A percentile compares a stretch with the other conserved stretches of the same genome.
Conservation (phyloP, 1,140 invertebrate species). For the Solen grandis region DNA sequence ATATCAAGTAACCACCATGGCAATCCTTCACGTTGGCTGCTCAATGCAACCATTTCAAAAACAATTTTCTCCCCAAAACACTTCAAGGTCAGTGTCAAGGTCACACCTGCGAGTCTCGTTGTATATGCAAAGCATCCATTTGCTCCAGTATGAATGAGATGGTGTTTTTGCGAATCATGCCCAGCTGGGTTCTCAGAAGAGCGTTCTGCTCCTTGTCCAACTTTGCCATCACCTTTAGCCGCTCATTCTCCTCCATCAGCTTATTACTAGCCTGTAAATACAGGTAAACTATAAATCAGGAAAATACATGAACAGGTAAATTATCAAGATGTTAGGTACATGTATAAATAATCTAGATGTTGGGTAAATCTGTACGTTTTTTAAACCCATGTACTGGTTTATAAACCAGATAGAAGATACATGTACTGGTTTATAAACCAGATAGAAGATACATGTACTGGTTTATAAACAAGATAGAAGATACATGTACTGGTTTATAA, state of each 20-base stretch:
- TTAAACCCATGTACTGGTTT: no score
- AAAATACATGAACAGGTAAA: neutral
- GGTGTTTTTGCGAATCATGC: constrained; percentile 78
- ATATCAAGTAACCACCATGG: no score
- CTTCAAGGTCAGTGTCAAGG: constrained; percentile 69
- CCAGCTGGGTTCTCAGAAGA: constrained; percentile 76
- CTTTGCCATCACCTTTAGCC: constrained; percentile 70
- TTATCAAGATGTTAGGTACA: neutral
- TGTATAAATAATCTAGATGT: neutral
- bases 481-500: no score
- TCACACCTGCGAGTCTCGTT: constrained; percentile 79
- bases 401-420: no score
- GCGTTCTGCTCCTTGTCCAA: constrained; percentile 73
- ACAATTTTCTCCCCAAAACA: no score
- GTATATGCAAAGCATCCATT: constrained; percentile 80
- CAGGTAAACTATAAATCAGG: constrained; percentile 7
- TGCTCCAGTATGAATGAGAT: constrained; percentile 80
- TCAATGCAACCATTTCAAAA: no score
- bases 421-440: no score
- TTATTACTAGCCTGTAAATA: constrained; percentile 76
- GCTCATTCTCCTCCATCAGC: constrained; percentile 75
- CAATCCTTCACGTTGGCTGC: no score
- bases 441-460: no score
- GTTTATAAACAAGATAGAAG: no score
- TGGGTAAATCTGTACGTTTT: neutral